Conservation (phyloP, 2,888 invertebrate genomes). For the Epsilonema sp. region DNA sequence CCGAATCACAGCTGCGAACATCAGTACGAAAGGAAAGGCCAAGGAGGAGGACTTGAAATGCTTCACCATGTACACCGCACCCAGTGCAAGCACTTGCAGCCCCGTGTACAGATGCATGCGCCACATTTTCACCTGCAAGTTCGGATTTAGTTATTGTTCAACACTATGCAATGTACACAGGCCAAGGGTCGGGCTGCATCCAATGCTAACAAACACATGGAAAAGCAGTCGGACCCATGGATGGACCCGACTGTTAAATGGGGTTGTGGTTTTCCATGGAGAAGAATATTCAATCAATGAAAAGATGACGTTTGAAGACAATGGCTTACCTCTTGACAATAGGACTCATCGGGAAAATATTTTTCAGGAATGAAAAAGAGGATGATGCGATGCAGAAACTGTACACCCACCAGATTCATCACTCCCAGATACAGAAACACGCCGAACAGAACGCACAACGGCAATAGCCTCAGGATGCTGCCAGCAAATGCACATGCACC, state of each 20-base stretch:
- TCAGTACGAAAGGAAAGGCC: constrained; percentile 77
- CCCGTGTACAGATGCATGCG: constrained; percentile 79
- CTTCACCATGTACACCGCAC: constrained; percentile 64
- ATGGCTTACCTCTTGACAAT: constrained; percentile 53
- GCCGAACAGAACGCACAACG: constrained; percentile 87
- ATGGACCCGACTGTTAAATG: not conserved
- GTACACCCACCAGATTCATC: constrained; percentile 76
- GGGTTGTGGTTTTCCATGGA: not conserved
- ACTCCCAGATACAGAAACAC: constrained; percentile 80
- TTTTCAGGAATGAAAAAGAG: constrained; percentile 82
- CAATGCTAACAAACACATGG: no score
- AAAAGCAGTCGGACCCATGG: no score
- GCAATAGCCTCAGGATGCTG: constrained; percentile 54
- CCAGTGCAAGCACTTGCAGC: constrained; percentile 57
- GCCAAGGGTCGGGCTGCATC: no score
- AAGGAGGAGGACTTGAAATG: constrained; percentile 59
- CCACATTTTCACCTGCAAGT: constrained; percentile 38
- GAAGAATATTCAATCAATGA: no score
- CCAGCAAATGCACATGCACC: constrained; percentile 11
- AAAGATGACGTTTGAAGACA: no score
- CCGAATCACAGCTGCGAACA: constrained; percentile 38
- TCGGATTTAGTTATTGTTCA: not conserved
- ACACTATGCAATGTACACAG: no score
- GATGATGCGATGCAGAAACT: constrained; percentile 69
- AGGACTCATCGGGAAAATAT: constrained; percentile 73